Evolutionary conservation across 2,888 invertebrate genomes (phyloP).

Genomic region (Drosophila lutescens): DNA sequence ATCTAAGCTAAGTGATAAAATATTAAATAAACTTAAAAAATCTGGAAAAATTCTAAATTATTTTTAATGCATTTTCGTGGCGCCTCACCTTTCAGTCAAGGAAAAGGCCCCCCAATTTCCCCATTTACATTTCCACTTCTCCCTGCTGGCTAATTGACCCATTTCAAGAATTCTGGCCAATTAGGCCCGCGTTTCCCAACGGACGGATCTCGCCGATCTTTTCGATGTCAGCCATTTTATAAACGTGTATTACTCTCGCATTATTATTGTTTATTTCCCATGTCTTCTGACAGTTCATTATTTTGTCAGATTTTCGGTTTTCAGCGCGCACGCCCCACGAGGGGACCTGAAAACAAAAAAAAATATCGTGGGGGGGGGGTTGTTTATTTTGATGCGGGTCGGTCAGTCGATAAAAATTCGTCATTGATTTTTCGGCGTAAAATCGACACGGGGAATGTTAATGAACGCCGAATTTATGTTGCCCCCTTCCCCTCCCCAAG

Average conservation of each 20-base stretch:
- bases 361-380: not conserved
- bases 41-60: too few species aligned
- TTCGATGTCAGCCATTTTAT: conserved; percentile 48
- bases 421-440: conserved; percentile 62
- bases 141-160: conserved; percentile 24
- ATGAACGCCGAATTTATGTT: conserved; percentile 43
- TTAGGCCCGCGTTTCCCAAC: conserved; percentile 19
- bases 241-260: conserved; percentile 34
- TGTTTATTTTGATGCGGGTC: conserved; percentile 80
- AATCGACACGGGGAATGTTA: conserved; percentile 44
- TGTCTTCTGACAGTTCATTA: conserved; percentile 77
- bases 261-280: conserved; percentile 72
- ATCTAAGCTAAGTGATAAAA: too few species aligned
- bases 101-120: not conserved
- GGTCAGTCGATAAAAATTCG: conserved; percentile 76
- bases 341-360: conserved; percentile 2
- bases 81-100: conserved; percentile 7
- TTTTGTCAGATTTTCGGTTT: conserved; percentile 71
- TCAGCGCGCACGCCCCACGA: conserved; percentile 43
- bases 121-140: not conserved
- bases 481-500: conserved; percentile 17
- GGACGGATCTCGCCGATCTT: conserved; percentile 10
- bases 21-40: too few species aligned
- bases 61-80: conserved; percentile 3
- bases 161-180: conserved; percentile 21